Evolutionary conservation across 2,888 invertebrate species (phyloP), one percentile per base, ranked within the genome.

Genomic region (Drosophila mimetica): DNA sequence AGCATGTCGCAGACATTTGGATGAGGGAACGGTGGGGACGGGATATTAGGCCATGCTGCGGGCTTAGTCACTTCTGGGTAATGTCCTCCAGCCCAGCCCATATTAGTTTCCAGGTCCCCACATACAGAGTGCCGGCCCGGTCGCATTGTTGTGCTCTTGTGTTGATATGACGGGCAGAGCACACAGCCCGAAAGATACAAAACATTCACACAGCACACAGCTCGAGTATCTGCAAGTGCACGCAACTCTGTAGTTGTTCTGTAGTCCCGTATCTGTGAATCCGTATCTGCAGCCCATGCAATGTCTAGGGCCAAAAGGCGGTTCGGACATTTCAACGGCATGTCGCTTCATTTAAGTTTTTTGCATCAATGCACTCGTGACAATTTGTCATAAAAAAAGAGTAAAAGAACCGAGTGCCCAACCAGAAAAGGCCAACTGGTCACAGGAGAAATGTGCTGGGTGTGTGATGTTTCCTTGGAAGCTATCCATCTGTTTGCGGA

Each of bases 291-390:
- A 28, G 42, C 44, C 51, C 44, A 44, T 58, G 51, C 64, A 28
- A 46, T 42, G 59, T 44, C 65, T 71, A 75, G 67, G 74, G 79
- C 77, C 57, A 58, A 53, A 79, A 65, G 86, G 77, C 86, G 79
- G 67, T 67, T 70, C 85, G 84, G 78, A 81, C 87, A 82, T 82
- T 82, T 82, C 82, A 82, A 82, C 82, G 87, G 76, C 82, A 88
- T 85, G 84, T 86, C 88, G 88, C 88, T 88, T 83, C 81, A 86
- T 84, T 88, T 83, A 88, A 88, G 87, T 84, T 85, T 74, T 77
- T 88, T 88, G 88, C 85, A 84, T 85, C 85, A 85, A 88, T 85
- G 85, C 84, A 88, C 84, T 84, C 85, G 88, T 86, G 85, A 85
- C 85, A 85, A 85, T 84, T 84, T 86, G 79, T 87, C 82, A 83